Base-by-base conservation (phyloP, 2,888 invertebrate genomes). In the Xylota sylvarum region DNA sequence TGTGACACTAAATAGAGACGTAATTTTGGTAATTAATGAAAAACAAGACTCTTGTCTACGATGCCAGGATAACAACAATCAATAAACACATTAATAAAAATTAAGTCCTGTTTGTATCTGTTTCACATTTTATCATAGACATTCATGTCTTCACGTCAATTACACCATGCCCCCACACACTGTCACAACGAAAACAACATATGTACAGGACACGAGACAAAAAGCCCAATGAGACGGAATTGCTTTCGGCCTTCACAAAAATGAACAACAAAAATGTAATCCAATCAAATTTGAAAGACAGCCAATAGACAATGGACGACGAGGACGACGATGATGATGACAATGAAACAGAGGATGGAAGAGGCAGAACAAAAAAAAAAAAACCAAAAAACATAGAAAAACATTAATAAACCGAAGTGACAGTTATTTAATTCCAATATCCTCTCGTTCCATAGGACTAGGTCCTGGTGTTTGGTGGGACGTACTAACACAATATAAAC, bases 281-380 rank as follows among this genome's bases (percentile, higher is more conserved):
- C 76, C 64, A 76, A 65, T 76, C 65, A 76, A 76, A 67, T 67
- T 76, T 67, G 56, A 67, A 48, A 35, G 37, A 37, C 76, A 65
- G 35, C 23, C 43, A 52, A 40, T 32, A 48, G 62, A 52, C 50
- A 62, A 73, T 60, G 30, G 37, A 30, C 40, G 7, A 14, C 9
- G 7, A 37, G 12, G 40, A 27, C 55, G 14, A 27, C 37, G 23
- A n/a, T 5, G 23, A 9, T 4, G 46, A 17, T 19, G 17, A 14
- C 1, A 6, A 10, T 32, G 37, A 6, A 23, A 48, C 5, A 35
- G 27, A 48, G 6, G 37, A n/a, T 9, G 12, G 10, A 2, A 14
- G 19, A 5, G 52, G 55, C 14, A n/a, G 19, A 14, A 30, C 5
- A 7, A 5, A 5, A 35, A 6, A 17, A 9, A 35, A 35, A 60